phyloP scores from a whole-genome alignment of 2,888 invertebrate species.

The Latrodectus hesperus region DNA sequence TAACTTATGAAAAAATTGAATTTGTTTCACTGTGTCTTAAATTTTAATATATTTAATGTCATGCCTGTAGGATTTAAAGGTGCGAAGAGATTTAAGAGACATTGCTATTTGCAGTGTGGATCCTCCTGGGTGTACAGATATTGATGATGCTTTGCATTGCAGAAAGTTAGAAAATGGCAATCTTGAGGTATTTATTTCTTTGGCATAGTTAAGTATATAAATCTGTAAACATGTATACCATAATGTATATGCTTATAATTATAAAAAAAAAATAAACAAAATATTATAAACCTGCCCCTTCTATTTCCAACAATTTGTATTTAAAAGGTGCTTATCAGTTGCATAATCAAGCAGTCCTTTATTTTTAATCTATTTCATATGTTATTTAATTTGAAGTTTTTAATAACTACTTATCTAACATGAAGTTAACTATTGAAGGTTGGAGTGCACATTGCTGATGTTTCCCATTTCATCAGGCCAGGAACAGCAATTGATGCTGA shows the following conservation, averaged over 20 bases:
- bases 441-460: slow-evolving; percentile 99
- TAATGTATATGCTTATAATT: no score
- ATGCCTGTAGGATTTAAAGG: slow-evolving; percentile 46
- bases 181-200: slow-evolving; percentile 78
- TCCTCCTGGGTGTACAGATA: slow-evolving; percentile 98
- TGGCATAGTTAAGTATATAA: neutral
- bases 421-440: slow-evolving; percentile 77
- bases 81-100: slow-evolving; percentile 87
- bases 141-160: slow-evolving; percentile 98
- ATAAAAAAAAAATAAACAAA: no score
- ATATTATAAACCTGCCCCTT: no score
- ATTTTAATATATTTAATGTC: neutral
- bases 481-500: slow-evolving; percentile 93
- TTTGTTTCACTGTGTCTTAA: no score
- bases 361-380: no score
- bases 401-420: no score
- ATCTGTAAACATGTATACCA: no score
- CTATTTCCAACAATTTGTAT: no score
- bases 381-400: no score
- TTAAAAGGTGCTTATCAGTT: no score
- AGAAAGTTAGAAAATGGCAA: slow-evolving; percentile 83
- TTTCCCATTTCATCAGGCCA: slow-evolving; percentile 96
- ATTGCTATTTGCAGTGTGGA: slow-evolving; percentile 95
- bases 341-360: no score
- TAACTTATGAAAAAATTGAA: no score